Evolutionary conservation across 2,113 vertebrate species (phyloP), one percentile per base, ranked within the genome.

Genomic region (Paedocypris sp.): DNA sequence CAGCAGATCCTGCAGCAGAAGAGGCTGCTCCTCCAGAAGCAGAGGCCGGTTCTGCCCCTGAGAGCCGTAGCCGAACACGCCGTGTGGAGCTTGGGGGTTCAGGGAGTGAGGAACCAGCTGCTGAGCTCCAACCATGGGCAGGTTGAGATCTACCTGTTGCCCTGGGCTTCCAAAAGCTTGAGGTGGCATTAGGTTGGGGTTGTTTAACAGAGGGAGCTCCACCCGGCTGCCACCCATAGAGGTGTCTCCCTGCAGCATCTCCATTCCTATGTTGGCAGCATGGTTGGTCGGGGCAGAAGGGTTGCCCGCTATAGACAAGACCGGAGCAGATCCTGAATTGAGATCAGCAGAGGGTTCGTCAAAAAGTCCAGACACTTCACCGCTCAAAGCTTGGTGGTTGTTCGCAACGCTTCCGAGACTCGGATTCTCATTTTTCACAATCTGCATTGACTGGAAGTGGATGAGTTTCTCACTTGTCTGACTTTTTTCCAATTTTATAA

Each of bases 1-100:
- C 77, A 99, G 72, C 31, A 99, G 90, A 28, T 99, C 95, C 79
- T 99, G 95, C 31, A 99, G 80, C 23, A 99, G 88, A 2, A 98
- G 89, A 0, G 95, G 95, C 74, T 99, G 95, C 3, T 99, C 95
- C 22, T 96, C 92, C 11, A 99, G 70, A 3, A 99, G 87, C 11
- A 98, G 81, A 0, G 88, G 88, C 48, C 92, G 82, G 31, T 75
- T 73, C 70, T 84, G 87, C 56, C 78, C 60, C 57, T 81, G 60
- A 0, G 42, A 23, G 1, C 77, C 71, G 1, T 79, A 84, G 62
- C 82, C 73, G 13, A 87, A 72, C 77, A 88, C 73, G 7, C 82
- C 73, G 33, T 66, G 71, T 33, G 72, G 79, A 43, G 64, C 1
- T 7, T 57, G 74, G n/a, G 74, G 32, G 42, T 31, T 53, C 38